Base-by-base conservation (phyloP, 2,888 invertebrate species). In the Neoaliturus tenellus region DNA sequence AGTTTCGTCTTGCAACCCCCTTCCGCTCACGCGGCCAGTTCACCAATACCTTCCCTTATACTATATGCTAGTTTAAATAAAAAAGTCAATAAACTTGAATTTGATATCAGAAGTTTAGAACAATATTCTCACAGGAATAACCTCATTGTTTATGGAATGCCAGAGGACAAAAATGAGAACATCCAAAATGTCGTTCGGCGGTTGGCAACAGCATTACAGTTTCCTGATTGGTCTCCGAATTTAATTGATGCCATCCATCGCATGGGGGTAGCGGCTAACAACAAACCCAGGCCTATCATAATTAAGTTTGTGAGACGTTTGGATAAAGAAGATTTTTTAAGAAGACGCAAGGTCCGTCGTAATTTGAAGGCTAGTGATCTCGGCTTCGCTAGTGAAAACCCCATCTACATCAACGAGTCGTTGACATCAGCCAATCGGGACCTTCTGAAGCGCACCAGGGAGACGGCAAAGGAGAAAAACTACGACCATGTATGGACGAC, bases 41-140 rank as follows among this genome's bases (percentile, higher is more conserved):
- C n/a, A n/a, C n/a, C n/a, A n/a, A n/a, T n/a, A n/a, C n/a, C n/a
- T n/a, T n/a, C n/a, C n/a, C n/a, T n/a, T n/a, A n/a, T n/a, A n/a
- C n/a, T n/a, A n/a, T n/a, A 31, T n/a, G 2, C 5, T 8, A 31
- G 23, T 17, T 33, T 67, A 6, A 17, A 31, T 28, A 67, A 17
- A 67, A 4, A 33, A 33, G 0, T 67, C 17, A 28, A 12, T 33
- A 67, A 67, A n/a, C 17, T 67, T 8, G 67, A 31, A 55, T 1
- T 4, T 31, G 67, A 67, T 17, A 33, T 67, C 17, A 17, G 31
- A n/a, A 33, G 31, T n/a, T 5, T 67, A 6, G 67, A 67, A 67
- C 67, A 67, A 17, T 67, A 67, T 67, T 67, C 67, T 17, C 67
- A 67, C 33, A 67, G 67, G 67, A 67, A 67, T 33, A 67, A 67